Evolutionary conservation across 2,113 vertebrate genomes (phyloP).

Genomic region (Oncorhynchus kisutch): DNA sequence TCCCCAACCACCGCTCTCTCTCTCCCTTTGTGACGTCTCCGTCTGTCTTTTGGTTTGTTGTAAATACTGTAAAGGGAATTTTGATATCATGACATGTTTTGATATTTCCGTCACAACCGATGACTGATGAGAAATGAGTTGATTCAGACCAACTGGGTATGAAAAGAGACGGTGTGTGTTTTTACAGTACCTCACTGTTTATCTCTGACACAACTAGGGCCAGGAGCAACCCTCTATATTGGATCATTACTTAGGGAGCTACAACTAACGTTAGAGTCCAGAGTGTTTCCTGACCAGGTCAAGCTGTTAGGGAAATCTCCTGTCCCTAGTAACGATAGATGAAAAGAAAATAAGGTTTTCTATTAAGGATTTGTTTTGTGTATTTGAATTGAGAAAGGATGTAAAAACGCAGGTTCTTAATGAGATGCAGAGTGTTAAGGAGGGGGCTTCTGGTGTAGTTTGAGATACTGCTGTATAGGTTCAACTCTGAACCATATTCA

Average conservation of each 20-base stretch:
- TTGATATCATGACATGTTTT: constrained; percentile 87
- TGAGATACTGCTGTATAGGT: constrained; percentile 74
- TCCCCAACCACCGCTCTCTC: constrained; percentile 24
- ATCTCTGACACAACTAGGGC: constrained; percentile 42
- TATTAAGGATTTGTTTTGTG: too few relatives aligned
- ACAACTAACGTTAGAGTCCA: too few relatives aligned
- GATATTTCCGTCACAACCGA: constrained; percentile 74
- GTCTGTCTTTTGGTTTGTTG: constrained; percentile 55
- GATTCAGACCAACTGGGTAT: constrained; percentile 49
- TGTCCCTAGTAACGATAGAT: constrained; percentile 23
- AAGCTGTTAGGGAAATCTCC: constrained; percentile 3
- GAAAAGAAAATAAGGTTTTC: constrained; percentile 15
- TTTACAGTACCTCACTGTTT: constrained; percentile 13
- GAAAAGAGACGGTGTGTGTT: constrained; percentile 50
- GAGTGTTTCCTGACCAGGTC: too few relatives aligned
- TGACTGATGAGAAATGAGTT: constrained; percentile 51
- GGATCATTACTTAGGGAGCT: too few relatives aligned
- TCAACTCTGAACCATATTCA: constrained; percentile 38
- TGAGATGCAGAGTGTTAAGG: constrained; percentile 21
- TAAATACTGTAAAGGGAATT: constrained; percentile 86
- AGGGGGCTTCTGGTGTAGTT: constrained; percentile 51
- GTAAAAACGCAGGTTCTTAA: constrained; percentile 55
- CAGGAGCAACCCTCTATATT: constrained; percentile 10
- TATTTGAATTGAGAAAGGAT: constrained; percentile 10
- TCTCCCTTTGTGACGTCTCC: constrained; percentile 51